Conservation (phyloP, 2,113 vertebrate species). For the Aplodontia rufa region DNA sequence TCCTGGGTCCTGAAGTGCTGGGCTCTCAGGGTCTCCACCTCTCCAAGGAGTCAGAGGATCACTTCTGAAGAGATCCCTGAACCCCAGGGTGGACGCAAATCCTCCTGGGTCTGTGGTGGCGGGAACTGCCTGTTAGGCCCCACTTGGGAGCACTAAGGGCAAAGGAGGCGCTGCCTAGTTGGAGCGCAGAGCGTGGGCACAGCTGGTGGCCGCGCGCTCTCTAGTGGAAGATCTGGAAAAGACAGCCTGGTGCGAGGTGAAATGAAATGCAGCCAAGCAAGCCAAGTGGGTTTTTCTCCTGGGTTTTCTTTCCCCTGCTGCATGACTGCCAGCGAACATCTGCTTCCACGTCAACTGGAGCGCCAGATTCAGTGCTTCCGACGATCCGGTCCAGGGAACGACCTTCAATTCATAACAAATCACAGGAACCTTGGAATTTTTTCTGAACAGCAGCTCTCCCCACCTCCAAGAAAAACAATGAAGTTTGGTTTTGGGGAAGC, state of each 20-base stretch:
- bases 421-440: constrained; percentile 42
- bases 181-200: neutral
- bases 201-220: constrained; percentile 53
- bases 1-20: neutral
- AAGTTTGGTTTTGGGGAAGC: constrained; percentile 17
- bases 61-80: neutral
- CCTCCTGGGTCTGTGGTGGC: no score
- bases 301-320: neutral
- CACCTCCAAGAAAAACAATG: constrained; percentile 66
- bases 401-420: constrained; percentile 49
- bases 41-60: neutral
- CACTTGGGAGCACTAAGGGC: neutral
- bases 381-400: neutral
- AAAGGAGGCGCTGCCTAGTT: accelerated
- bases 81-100: neutral
- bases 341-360: constrained; percentile 5
- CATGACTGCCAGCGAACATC: neutral
- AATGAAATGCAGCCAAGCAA: neutral
- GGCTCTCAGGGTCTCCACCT: neutral
- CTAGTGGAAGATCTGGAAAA: neutral
- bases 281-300: neutral
- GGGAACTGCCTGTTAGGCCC: neutral
- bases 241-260: neutral
- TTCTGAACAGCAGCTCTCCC: constrained; percentile 59
- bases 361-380: neutral